Conservation (phyloP, 2,797 vertebrate genomes). For the Sebastes kiyomatsui region DNA sequence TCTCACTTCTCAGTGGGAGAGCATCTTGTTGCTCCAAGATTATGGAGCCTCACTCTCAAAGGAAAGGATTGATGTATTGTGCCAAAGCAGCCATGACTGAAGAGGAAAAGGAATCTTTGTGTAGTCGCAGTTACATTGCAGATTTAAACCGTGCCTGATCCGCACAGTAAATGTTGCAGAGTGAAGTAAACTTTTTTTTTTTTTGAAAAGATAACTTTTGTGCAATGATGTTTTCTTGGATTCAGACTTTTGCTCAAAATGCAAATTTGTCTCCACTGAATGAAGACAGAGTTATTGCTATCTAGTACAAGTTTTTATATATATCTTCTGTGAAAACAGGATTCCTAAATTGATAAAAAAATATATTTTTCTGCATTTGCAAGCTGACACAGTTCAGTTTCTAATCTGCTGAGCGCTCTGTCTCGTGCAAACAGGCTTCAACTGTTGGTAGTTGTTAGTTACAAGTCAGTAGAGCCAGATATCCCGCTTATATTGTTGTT, state of each 20-base stretch:
- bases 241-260: not conserved
- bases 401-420: not conserved
- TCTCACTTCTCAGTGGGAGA: conserved; percentile 65
- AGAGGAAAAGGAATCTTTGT: not conserved
- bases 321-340: no score
- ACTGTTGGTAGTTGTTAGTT: not conserved
- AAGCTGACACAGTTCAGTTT: not conserved
- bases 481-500: not conserved
- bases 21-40: conserved; percentile 59
- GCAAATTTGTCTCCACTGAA: not conserved
- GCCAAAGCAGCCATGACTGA: conserved; percentile 26
- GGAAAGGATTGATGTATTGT: not conserved
- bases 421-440: not conserved
- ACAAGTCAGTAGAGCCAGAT: not conserved
- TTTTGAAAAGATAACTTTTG: not conserved
- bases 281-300: not conserved
- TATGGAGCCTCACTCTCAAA: conserved; percentile 45
- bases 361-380: not conserved
- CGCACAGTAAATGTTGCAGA: not conserved
- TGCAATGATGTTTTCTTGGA: not conserved
- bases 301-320: not conserved
- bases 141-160: not conserved
- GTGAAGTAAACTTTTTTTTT: not conserved
- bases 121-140: not conserved
- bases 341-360: not conserved